Evolutionary conservation across 2,113 vertebrate genomes (phyloP).

Genomic region (Thamnophis sirtalis): DNA sequence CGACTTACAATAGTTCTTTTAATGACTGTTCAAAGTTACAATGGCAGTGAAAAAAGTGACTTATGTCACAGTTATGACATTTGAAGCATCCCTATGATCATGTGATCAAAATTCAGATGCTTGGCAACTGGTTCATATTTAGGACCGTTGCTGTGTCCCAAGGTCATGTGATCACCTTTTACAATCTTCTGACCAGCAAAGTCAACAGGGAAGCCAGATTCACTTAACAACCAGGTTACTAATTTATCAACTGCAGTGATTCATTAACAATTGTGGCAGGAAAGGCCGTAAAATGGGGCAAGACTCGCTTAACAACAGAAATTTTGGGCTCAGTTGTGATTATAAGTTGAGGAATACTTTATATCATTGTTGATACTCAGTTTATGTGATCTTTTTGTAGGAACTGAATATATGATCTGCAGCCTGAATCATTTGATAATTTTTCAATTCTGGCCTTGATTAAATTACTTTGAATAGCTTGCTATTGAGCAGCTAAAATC

Average conservation of each 20-base stretch:
- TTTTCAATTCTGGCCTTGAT: not conserved
- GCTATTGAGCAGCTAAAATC: not conserved
- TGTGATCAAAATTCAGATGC: not conserved
- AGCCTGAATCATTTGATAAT: not conserved
- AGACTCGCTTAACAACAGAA: not conserved
- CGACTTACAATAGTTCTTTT: not conserved
- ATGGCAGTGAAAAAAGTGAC: not conserved
- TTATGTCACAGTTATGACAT: not conserved
- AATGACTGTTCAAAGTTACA: not conserved
- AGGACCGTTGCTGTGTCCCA: not conserved
- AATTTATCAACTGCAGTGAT: not conserved
- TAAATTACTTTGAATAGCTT: not conserved
- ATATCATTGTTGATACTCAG: not conserved
- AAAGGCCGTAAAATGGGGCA: not conserved
- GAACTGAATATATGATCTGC: not conserved
- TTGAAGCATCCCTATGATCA: not conserved
- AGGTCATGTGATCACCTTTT: not conserved
- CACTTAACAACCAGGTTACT: not conserved
- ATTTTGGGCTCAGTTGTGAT: not conserved
- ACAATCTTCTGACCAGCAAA: not conserved
- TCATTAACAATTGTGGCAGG: not conserved
- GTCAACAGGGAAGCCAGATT: not conserved
- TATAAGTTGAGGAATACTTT: not conserved
- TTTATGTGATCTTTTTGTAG: not conserved
- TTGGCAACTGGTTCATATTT: not conserved